Evolutionary conservation across 2,888 invertebrate species (phyloP).

Genomic region (Coelogynopora nodosa): DNA sequence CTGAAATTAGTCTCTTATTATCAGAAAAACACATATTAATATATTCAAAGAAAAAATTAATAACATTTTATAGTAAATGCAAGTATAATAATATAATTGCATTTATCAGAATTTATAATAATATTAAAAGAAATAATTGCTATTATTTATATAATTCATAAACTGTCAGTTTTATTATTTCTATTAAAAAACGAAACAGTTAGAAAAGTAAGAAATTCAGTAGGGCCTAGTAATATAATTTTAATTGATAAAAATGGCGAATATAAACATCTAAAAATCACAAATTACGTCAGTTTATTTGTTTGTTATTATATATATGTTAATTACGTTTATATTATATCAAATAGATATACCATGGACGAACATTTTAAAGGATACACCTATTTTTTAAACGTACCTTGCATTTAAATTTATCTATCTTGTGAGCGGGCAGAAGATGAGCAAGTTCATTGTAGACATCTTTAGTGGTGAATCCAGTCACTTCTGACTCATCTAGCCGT

Average conservation of each 20-base stretch:
- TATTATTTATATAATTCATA: no score
- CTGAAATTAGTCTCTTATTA: neutral
- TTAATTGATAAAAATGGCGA: constrained; percentile 45
- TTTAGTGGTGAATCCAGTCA: constrained; percentile 58
- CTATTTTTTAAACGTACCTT: constrained; percentile 64
- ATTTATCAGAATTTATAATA: no score
- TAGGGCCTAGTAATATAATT: no score
- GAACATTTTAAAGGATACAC: neutral
- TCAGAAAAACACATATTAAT: no score
- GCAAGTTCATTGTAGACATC: constrained; percentile 85
- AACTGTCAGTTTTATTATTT: no score
- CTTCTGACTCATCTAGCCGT: neutral
- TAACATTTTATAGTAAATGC: no score
- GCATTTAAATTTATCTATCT: constrained; percentile 75
- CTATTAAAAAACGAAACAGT: no score
- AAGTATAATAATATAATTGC: constrained; percentile 2
- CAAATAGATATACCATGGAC: neutral
- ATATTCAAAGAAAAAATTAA: no score
- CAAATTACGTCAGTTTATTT: neutral
- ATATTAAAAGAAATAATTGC: no score
- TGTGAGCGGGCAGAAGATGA: constrained; percentile 69
- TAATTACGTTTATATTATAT: neutral
- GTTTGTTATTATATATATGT: neutral
- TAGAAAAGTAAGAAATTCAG: no score
- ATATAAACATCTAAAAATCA: constrained; percentile 20